Percentiles rank a stretch among this genome's conserved stretches.
These are phyloP conservation scores for Phrynocephalus guinanensis DNA, from an alignment of 2,797 vertebrate species.

Conservation along the genomic window DNA sequence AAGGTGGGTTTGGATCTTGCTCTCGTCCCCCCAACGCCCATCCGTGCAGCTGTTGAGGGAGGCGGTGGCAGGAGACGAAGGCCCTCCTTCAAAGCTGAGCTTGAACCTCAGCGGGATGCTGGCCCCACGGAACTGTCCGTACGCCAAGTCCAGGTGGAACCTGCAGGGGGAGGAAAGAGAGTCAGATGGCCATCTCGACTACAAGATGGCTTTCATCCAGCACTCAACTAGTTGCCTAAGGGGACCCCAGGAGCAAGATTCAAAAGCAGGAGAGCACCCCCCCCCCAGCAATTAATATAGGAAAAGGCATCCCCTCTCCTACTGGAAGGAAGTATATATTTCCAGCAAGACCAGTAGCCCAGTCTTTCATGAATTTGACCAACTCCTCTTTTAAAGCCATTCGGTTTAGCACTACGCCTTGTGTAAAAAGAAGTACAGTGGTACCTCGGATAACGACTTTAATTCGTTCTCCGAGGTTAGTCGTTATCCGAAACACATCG, in stretches of 20 bases:
- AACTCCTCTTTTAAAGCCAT: too few species aligned
- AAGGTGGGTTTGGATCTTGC: constrained; percentile 76
- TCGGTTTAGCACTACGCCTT: too few species aligned
- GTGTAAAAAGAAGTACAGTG: too few species aligned
- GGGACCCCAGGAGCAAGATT: neutral
- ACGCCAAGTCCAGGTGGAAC: constrained; percentile 79
- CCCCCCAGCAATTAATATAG: neutral
- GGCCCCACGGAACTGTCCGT: constrained; percentile 72
- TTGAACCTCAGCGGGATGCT: constrained; percentile 82
- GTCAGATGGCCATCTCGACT: neutral
- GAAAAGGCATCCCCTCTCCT: neutral
- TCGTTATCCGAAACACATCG: too few species aligned
- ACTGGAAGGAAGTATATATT: too few species aligned
- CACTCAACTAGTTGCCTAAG: neutral
- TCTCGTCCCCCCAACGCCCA: constrained; percentile 58
- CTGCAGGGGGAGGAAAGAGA: constrained; percentile 36
- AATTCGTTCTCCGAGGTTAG: too few species aligned
- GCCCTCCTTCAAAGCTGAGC: constrained; percentile 75
- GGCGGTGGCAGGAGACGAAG: constrained; percentile 76
- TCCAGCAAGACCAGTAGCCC: too few species aligned
- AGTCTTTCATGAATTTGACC: too few species aligned
- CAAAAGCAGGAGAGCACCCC: neutral
- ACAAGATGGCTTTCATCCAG: neutral
- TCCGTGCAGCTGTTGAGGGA: constrained; percentile 79
- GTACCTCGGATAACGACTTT: too few species aligned